Conservation (phyloP, 2,113 vertebrate genomes). For the Proteles cristata region DNA sequence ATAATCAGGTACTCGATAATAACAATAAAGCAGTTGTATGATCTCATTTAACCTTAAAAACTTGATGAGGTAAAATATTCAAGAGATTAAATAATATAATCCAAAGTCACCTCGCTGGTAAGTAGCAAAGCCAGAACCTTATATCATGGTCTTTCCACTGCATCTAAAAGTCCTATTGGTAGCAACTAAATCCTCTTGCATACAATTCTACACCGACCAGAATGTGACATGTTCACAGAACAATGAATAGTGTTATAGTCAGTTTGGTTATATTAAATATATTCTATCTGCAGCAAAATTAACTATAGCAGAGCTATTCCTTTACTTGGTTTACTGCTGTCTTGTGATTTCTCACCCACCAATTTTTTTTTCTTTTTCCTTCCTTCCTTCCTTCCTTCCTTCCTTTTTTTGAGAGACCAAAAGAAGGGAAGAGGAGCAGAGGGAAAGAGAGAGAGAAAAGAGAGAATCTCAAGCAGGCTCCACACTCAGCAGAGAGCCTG, state of each 20-base stretch:
- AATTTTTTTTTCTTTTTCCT: too few species aligned
- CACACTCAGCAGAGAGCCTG: too few species aligned
- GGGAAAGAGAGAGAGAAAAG: too few species aligned
- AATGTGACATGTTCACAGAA: neutral
- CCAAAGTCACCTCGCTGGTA: neutral
- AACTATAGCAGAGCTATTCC: neutral
- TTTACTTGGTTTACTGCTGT: neutral
- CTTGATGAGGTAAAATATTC: neutral
- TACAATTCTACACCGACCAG: neutral
- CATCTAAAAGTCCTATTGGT: neutral
- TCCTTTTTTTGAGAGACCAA: too few species aligned
- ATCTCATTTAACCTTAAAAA: neutral
- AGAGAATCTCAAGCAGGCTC: too few species aligned
- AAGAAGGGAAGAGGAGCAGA: too few species aligned
- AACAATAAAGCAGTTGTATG: neutral
- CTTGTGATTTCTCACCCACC: neutral
- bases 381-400: too few species aligned
- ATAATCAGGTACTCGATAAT: neutral
- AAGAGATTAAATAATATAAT: neutral
- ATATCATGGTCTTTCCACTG: neutral
- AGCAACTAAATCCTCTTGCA: neutral
- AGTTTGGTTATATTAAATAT: constrained; percentile 16
- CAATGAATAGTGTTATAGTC: neutral
- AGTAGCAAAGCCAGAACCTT: neutral
- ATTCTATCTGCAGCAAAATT: constrained; percentile 23